Conservation (phyloP, 2,113 vertebrate species). For the Axis porcinus region DNA sequence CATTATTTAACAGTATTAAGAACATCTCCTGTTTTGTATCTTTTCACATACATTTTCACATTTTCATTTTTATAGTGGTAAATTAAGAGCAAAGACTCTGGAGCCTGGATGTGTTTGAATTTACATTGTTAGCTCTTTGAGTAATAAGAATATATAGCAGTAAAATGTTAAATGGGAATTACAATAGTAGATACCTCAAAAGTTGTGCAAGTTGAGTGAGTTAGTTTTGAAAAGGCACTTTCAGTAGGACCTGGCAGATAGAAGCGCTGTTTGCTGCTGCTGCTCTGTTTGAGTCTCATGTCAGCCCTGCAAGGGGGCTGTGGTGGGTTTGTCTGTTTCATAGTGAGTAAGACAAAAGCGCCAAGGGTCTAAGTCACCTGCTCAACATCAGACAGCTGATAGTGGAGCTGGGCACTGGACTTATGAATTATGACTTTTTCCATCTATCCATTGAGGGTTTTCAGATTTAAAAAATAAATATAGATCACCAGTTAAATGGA, state of each 20-base stretch:
- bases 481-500: background rate
- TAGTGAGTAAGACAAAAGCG: background rate
- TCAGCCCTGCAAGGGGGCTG: background rate
- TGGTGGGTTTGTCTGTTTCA: background rate
- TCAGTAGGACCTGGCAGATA: background rate
- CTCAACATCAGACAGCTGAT: background rate
- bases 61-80: background rate
- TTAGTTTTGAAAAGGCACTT: background rate
- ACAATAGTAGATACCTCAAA: background rate
- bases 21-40: background rate
- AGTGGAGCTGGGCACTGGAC: background rate
- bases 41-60: background rate
- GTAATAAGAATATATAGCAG: background rate
- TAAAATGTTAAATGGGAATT: background rate
- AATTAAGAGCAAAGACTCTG: background rate
- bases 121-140: background rate
- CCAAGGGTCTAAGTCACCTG: background rate
- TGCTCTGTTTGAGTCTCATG: accelerated
- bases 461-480: background rate
- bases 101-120: background rate
- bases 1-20: background rate
- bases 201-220: no score
- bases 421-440: background rate
- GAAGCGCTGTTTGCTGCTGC: accelerated
- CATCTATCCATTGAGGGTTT: background rate